Conservation (phyloP, 2,888 invertebrate genomes). For the Siphlonurus alternatus region DNA sequence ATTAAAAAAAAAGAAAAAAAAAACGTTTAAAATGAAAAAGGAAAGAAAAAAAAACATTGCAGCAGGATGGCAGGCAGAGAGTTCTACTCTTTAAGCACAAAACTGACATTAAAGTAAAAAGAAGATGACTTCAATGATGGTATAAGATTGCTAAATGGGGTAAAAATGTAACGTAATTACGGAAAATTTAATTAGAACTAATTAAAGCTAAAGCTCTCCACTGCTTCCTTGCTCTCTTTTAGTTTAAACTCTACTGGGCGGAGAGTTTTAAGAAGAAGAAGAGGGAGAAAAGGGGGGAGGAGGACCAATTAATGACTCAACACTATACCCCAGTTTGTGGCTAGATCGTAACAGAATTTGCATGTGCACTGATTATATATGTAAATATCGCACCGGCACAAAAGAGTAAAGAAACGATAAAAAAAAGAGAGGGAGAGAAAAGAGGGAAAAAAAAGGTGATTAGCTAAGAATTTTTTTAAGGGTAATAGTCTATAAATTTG, state of each 20-base stretch:
- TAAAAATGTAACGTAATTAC: conserved; percentile 26
- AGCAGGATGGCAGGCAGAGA: background rate
- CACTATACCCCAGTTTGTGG: too few species aligned
- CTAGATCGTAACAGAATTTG: too few species aligned
- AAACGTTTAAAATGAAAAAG: too few species aligned
- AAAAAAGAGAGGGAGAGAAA: background rate
- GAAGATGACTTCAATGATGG: background rate
- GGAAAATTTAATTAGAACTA: conserved; percentile 29
- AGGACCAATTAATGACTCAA: too few species aligned
- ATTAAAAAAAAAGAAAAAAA: too few species aligned
- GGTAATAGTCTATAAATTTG: too few species aligned
- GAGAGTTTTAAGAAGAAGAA: background rate
- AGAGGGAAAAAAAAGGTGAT: background rate
- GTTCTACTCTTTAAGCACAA: background rate
- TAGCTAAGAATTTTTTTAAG: background rate
- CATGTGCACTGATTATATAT: background rate
- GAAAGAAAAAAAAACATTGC: background rate
- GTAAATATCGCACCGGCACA: background rate
- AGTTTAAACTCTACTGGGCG: too few species aligned
- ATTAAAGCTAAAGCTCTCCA: conserved; percentile 22
- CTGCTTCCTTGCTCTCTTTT: background rate
- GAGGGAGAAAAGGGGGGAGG: too few species aligned
- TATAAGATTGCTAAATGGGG: conserved; percentile 15
- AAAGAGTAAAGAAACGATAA: too few species aligned
- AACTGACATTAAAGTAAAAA: background rate